Base-by-base conservation (phyloP, 2,888 invertebrate species). In the Macrosoma leucophasiata region DNA sequence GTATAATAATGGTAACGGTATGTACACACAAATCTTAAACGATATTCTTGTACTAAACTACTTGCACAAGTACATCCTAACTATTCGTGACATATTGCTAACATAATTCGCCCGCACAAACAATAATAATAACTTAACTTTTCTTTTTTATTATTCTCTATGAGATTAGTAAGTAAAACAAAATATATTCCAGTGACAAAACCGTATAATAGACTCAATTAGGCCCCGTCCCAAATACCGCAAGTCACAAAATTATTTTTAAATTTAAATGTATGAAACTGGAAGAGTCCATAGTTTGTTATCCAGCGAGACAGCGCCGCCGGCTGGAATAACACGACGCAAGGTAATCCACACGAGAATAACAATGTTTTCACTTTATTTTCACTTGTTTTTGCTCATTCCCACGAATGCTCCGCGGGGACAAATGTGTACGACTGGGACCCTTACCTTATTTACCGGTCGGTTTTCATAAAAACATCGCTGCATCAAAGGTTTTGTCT, bases 291-390 rank as follows among this genome's bases (percentile, higher is more conserved):
- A 58, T 64, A 68, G 64, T 66, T 64, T 52, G 54, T 58, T 63
- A 63, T 60, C 60, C 50, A 43, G 50, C n/a, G 56, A 61, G 62
- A 60, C 59, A 56, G 52, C 46, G 47, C 48, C 43, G 46, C 52
- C 48, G 56, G 58, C 57, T 61, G 56, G 50, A 63, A 69, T 62
- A 70, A 67, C 61, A 60, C 58, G 55, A 58, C 58, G 58, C 53
- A 58, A 61, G 58, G 70, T 73, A 73, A 77, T 70, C 70, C 74
- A 75, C 75, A 66, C 58, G 67, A 71, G 70, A 72, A 70, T 71
- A 75, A 76, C 71, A 72, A 69, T 69, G 68, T 77, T 77, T 73
- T 69, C 74, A 71, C 70, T 77, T 73, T 73, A 72, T 77, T 76
- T 70, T 66, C 68, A 64, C 66, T 71, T 69, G 63, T 75, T 78